phyloP scores from a whole-genome alignment of 35 echinoderm and acorn worm genomes.

The Heliocidaris tuberculata region DNA sequence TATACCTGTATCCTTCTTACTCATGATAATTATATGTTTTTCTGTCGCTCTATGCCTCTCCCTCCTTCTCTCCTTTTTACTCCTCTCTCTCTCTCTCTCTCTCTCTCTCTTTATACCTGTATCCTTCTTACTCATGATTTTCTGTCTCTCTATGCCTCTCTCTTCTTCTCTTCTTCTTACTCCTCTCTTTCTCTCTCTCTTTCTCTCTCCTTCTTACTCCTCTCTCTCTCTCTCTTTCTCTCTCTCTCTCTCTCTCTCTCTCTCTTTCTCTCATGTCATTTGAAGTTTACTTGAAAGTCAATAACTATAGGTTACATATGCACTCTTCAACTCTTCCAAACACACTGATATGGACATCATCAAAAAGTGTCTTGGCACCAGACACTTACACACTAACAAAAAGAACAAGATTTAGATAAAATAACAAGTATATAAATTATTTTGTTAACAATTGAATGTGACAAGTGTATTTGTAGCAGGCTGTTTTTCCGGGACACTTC shows the following conservation, averaged over 20 bases:
- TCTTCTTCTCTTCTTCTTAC: background rate
- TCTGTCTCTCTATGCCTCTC: background rate
- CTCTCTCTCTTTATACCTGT: background rate
- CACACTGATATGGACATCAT: background rate
- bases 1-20: background rate
- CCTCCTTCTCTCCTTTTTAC: background rate
- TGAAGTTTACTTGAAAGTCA: too few species aligned
- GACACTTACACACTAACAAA: background rate
- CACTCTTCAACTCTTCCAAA: background rate
- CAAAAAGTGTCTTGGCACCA: background rate
- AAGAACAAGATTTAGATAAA: background rate
- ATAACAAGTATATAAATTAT: background rate
- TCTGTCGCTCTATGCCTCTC: background rate
- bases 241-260: too few species aligned
- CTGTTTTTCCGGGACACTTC: slow-evolving; percentile 8
- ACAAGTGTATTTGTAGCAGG: background rate
- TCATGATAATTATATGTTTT: background rate
- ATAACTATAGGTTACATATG: background rate
- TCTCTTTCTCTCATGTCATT: too few species aligned
- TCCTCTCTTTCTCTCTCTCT: too few species aligned
- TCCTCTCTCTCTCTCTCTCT: background rate
- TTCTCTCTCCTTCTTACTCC: too few species aligned
- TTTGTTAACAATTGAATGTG: background rate
- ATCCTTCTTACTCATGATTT: background rate
- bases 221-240: too few species aligned